These are phyloP conservation scores for Artemia sinica DNA, from an alignment of 2,888 invertebrate species.

Conservation along the genomic window DNA sequence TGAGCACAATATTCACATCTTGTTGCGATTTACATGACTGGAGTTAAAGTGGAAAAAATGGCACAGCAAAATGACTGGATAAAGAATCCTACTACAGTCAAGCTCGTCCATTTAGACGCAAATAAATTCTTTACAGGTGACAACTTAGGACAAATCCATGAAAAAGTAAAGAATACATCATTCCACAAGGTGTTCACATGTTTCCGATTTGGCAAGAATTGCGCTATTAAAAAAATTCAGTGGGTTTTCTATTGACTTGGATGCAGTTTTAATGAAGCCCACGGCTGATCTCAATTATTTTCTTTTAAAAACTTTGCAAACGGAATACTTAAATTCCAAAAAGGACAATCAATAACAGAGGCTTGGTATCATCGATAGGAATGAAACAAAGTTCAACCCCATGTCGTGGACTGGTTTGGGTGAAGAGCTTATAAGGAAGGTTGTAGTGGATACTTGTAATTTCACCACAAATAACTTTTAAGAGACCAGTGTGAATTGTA, in stretches of 20 bases:
- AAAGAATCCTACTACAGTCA: not conserved
- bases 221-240: not conserved
- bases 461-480: too few species aligned
- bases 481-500: too few species aligned
- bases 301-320: not conserved
- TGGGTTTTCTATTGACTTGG: not conserved
- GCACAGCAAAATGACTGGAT: not conserved
- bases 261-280: not conserved
- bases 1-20: not conserved
- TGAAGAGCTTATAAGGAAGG: too few species aligned
- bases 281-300: not conserved
- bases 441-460: too few species aligned
- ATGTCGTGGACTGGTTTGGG: constrained; percentile 3
- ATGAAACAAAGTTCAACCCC: not conserved
- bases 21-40: not conserved
- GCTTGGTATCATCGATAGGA: not conserved
- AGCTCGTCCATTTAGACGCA: not conserved
- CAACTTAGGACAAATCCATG: not conserved
- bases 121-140: not conserved
- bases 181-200: not conserved
- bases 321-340: constrained; percentile 10
- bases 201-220: not conserved
- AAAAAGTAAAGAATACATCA: not conserved
- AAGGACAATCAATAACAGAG: not conserved
- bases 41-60: not conserved